Conservation (phyloP, 2,797 vertebrate genomes). For the Alosa sapidissima region DNA sequence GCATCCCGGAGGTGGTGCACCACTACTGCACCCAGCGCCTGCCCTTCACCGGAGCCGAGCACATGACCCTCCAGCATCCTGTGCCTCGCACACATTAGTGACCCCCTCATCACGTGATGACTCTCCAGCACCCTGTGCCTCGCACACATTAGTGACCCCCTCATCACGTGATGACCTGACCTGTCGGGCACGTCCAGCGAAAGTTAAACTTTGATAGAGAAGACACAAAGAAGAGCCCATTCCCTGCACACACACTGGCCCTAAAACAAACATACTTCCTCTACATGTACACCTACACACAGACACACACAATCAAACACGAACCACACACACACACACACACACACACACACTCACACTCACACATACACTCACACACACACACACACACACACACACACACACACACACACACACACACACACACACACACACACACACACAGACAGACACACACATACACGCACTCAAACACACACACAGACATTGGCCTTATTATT, state of each 20-base stretch:
- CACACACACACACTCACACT: too few relatives aligned
- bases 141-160: too few relatives aligned
- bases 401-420: background rate
- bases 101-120: background rate
- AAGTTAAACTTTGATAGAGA: background rate
- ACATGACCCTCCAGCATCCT: conserved; percentile 90
- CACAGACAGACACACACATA: background rate
- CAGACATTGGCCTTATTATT: background rate
- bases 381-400: background rate
- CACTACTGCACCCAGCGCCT: conserved; percentile 88
- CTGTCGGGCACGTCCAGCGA: too few relatives aligned
- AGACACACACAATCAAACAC: background rate
- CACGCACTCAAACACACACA: background rate
- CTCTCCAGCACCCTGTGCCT: background rate
- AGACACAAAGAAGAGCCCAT: background rate
- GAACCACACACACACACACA: background rate
- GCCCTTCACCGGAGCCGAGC: conserved; percentile 92
- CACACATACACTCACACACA: background rate
- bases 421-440: background rate
- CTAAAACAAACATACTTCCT: too few relatives aligned
- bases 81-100: conserved; percentile 72
- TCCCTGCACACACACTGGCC: background rate
- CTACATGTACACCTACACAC: background rate
- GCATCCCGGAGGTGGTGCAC: conserved; percentile 88
- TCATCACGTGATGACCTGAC: background rate